Evolutionary conservation across 2,888 invertebrate species (phyloP), one percentile per base, ranked within the genome.

Genomic region (Deladenus siricidicola): DNA sequence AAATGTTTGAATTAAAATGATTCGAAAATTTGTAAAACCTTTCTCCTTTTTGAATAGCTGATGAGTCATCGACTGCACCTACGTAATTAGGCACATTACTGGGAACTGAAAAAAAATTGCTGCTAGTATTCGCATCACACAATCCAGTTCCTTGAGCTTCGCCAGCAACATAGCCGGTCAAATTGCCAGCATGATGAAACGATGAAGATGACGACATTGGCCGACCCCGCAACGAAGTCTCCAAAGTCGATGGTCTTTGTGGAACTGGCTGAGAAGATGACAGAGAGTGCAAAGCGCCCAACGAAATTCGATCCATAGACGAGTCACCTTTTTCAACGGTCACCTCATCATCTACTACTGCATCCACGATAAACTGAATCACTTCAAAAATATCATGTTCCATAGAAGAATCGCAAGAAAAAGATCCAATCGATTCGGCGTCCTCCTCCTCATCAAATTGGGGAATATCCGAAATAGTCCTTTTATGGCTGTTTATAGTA

Each of bases 371-470:
- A 45, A 59, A 66, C 53, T 71, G 72, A 14, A 75, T 44, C 2
- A 67, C 59, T 30, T 75, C 76, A 21, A 66, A 65, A 17, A 76
- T 67, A 1, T 64, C 74, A 1, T 67, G 68, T 45, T 76, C 74
- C 24, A 70, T 50, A 3, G 68, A 68, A 29, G 71, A 51, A 43
- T 69, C 57, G 26, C 61, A 30, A 10, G 56, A 63, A 4, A 71
- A 51, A 3, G 73, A 73, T 8, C 69, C 72, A 28, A 77, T 55
- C 4, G 76, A 76, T 39, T 78, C 77, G 58, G 60, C 64, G 51
- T 69, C 69, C 49, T 68, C 65, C 50, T 67, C 65, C 50, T 67
- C 65, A 44, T 70, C 70, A 51, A 70, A 70, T 49, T 70, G 70
- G 24, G 70, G 70, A 59, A 70, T 70, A 45, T 72, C 70, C 24